Base-by-base conservation (phyloP, 2,113 vertebrate genomes). In the Hypanus sabinus region DNA sequence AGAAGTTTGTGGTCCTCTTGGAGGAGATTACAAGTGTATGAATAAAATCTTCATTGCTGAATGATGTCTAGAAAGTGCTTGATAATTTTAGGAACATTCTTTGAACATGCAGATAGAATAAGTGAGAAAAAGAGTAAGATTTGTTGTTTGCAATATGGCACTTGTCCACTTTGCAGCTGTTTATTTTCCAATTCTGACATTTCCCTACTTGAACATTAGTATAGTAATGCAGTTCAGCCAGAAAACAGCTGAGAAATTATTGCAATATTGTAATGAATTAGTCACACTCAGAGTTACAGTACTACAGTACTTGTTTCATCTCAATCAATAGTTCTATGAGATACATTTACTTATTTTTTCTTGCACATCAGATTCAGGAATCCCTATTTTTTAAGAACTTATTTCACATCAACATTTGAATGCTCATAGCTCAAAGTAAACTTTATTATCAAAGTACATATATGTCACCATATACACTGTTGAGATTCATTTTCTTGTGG, bases 151-250 rank as follows among this genome's bases (percentile, higher is more conserved):
- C 46, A 46, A 3, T 46, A 46, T 46, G 65, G n/a, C 30, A 36
- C 60, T 0, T 22, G 65, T 27, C 65, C 14, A 70, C n/a, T 36
- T 91, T n/a, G 68, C 62, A 91, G 62, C 60, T 91, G 62, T 18
- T 71, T 92, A 4, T 38, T 92, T 92, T 92, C 90, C 18, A 9
- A 36, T 71, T 71, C 68, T 71, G 90, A 71, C 90, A 71, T 71
- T 71, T 92, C n/a, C 36, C 90, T 90, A 70, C 90, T n/a, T 92
- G 90, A 92, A n/a, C 90, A 27, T 92, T 65, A 46, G 33, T 38
- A 38, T 10, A 33, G 90, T 70, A 71, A 68, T 92, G 65, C 8
- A 24, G 65, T 71, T 70, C 68, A 30, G 71, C 70, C 65, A 92
- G 33, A 65, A 70, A 92, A 71, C 90, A 46, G 68, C 36, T 38